Conservation (phyloP, 2,797 vertebrate genomes). For the Rhinichthys osculus region DNA sequence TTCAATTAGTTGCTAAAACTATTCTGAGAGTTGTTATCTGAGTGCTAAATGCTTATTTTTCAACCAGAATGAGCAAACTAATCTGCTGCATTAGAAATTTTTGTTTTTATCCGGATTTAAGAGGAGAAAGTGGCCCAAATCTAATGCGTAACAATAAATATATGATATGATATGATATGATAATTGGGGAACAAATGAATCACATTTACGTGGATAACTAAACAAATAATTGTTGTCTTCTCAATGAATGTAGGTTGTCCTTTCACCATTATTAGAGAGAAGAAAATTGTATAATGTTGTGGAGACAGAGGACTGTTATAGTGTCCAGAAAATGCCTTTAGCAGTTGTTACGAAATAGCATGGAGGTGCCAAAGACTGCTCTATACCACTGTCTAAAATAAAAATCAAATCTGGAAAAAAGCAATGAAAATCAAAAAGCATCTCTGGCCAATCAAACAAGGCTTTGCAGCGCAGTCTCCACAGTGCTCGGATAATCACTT, state of each 20-base stretch:
- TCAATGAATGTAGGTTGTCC: neutral
- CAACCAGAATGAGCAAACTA: neutral
- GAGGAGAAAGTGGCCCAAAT: no score
- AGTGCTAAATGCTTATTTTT: neutral
- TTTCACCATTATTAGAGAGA: constrained; percentile 52
- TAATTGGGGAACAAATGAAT: constrained; percentile 20
- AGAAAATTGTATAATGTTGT: constrained; percentile 67
- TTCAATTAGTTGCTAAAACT: neutral
- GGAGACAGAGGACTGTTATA: constrained; percentile 71
- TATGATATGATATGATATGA: no score
- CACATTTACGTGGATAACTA: constrained; percentile 1
- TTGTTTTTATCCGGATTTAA: no score
- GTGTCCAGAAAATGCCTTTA: constrained; percentile 74
- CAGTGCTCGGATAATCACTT: constrained; percentile 70
- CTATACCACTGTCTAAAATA: constrained; percentile 65
- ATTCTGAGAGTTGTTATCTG: neutral
- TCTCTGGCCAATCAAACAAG: constrained; percentile 72
- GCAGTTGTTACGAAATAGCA: constrained; percentile 71
- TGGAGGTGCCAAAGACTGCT: constrained; percentile 69
- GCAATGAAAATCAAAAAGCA: constrained; percentile 48
- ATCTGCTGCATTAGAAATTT: neutral
- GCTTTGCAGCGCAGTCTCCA: constrained; percentile 61
- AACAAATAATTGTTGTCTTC: constrained; percentile 21
- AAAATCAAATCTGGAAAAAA: constrained; percentile 40
- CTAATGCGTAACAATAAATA: no score